Evolutionary conservation across 1,140 invertebrate species (phyloP).

Genomic region (Danaus melanippus): DNA sequence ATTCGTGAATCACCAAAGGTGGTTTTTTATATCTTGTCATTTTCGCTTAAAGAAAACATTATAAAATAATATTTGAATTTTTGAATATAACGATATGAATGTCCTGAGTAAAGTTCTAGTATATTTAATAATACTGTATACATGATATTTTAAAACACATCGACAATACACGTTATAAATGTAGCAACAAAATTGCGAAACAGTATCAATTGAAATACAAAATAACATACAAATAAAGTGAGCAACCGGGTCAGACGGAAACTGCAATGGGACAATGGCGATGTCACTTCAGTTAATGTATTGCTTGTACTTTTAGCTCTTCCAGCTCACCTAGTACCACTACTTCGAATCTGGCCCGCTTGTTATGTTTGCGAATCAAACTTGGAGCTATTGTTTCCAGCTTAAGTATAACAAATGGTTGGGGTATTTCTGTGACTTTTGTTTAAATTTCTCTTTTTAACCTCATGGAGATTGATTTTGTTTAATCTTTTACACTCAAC

Average conservation of each 20-base stretch:
- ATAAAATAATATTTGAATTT: neutral
- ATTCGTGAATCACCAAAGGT: neutral
- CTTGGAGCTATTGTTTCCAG: neutral
- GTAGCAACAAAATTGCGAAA: constrained; percentile 10
- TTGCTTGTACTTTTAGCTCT: constrained; percentile 20
- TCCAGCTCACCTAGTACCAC: constrained; percentile 12
- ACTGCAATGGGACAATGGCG: constrained; percentile 15
- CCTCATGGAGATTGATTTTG: too few relatives aligned
- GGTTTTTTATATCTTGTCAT: neutral
- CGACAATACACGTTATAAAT: neutral
- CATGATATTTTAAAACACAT: too few relatives aligned
- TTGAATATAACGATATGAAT: too few relatives aligned
- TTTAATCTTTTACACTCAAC: too few relatives aligned
- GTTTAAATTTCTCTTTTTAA: too few relatives aligned
- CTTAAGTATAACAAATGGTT: too few relatives aligned
- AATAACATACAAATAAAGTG: constrained; percentile 18
- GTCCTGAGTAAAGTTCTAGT: too few relatives aligned
- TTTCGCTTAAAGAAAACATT: constrained; percentile 1
- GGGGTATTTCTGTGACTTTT: too few relatives aligned
- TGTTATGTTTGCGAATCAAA: neutral
- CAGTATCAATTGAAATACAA: constrained; percentile 22
- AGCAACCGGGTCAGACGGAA: constrained; percentile 20
- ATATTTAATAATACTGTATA: too few relatives aligned
- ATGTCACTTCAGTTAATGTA: constrained; percentile 24
- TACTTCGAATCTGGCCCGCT: constrained; percentile 1